phyloP scores from a whole-genome alignment of 1,140 invertebrate genomes.

The Archivesica marissinica region DNA sequence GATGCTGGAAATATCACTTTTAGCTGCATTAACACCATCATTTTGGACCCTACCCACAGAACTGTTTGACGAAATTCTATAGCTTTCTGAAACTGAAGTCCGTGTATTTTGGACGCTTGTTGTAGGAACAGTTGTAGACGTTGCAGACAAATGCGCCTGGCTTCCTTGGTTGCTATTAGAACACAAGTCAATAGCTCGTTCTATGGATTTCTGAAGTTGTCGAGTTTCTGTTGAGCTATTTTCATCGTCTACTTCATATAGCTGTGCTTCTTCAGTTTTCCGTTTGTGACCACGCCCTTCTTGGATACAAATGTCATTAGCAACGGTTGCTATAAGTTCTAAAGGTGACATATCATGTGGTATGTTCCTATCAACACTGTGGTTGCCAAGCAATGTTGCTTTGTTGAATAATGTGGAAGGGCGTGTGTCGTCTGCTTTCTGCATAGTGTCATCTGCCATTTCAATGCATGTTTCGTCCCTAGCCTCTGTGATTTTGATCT shows the following conservation, averaged over 20 bases:
- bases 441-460: slow-evolving; percentile 19
- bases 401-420: slow-evolving; percentile 51
- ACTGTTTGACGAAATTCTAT: not conserved
- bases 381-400: slow-evolving; percentile 46
- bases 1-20: not conserved
- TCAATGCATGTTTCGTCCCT: slow-evolving; percentile 6
- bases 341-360: slow-evolving; percentile 59
- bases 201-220: slow-evolving; percentile 55
- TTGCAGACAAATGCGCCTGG: not conserved
- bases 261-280: slow-evolving; percentile 44
- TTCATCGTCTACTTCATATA: slow-evolving; percentile 60
- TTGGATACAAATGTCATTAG: slow-evolving; percentile 54
- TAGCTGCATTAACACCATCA: not conserved
- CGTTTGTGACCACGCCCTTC: slow-evolving; percentile 54
- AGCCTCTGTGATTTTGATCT: slow-evolving; percentile 42
- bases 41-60: not conserved
- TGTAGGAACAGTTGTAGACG: not conserved
- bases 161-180: slow-evolving; percentile 33
- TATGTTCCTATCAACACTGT: slow-evolving; percentile 39
- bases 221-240: slow-evolving; percentile 45
- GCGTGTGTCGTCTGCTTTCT: slow-evolving; percentile 46
- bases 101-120: not conserved
- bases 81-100: not conserved
- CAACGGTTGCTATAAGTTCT: slow-evolving; percentile 60
- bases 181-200: slow-evolving; percentile 58